phyloP scores from a whole-genome alignment of 1,140 invertebrate genomes.

The Phocides pigmalion region DNA sequence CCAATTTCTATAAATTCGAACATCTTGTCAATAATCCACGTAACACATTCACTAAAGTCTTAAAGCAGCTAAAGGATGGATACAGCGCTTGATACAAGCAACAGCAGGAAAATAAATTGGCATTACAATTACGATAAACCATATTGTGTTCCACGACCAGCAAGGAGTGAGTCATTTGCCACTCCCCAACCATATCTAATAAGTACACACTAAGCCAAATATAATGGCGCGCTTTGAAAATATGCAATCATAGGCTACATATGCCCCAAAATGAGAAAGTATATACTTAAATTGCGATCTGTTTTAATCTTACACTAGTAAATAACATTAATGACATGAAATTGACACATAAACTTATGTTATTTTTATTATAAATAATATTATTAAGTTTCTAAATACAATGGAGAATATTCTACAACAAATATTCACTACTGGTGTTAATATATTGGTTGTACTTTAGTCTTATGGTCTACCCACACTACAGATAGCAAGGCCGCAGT shows the following conservation, averaged over 20 bases:
- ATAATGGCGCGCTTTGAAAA: constrained; percentile 36
- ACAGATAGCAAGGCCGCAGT: constrained; percentile 27
- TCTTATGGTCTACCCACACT: constrained; percentile 35
- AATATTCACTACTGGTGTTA: constrained; percentile 70
- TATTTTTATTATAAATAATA: constrained; percentile 43
- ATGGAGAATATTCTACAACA: constrained; percentile 75
- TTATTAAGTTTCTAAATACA: constrained; percentile 39
- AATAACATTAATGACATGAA: constrained; percentile 51
- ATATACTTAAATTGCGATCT: constrained; percentile 14
- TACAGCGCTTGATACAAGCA: constrained; percentile 40
- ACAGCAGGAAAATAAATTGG: constrained; percentile 26
- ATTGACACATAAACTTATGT: constrained; percentile 63
- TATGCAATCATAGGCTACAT: constrained; percentile 37
- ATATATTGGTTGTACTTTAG: constrained; percentile 68
- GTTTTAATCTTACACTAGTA: constrained; percentile 46
- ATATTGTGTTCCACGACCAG: constrained; percentile 41
- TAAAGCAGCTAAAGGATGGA: constrained; percentile 11
- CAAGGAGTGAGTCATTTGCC: constrained; percentile 28
- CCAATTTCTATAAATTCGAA: constrained; percentile 10
- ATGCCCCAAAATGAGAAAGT: constrained; percentile 29
- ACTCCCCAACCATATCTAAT: constrained; percentile 37
- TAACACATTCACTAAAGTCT: neutral
- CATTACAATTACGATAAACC: constrained; percentile 34
- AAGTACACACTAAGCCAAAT: constrained; percentile 51
- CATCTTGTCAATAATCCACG: neutral